phyloP scores from a whole-genome alignment of 1,140 invertebrate genomes.

The Littorina saxatilis region DNA sequence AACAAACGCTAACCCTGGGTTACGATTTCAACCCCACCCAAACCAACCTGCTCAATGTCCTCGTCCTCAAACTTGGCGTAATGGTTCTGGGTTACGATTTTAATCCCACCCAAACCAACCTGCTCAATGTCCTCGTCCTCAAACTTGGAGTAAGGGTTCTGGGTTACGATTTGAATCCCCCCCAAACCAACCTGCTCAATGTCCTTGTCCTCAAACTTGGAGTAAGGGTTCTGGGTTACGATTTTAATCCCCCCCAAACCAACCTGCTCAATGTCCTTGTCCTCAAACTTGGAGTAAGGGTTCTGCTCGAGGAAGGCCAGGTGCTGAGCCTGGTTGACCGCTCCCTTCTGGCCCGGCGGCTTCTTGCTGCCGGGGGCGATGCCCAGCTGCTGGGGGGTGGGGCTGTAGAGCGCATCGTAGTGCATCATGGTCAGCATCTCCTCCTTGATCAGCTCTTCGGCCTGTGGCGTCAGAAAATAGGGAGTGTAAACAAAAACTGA shows the following conservation, averaged over 20 bases:
- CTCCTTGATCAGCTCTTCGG: slow-evolving; percentile 97
- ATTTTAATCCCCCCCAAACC: slow-evolving; percentile 41
- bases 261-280: slow-evolving; percentile 84
- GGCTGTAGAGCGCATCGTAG: slow-evolving; percentile 83
- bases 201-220: slow-evolving; percentile 84
- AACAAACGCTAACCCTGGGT: too few relatives aligned
- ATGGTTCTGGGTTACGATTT: too few relatives aligned
- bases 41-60: too few relatives aligned
- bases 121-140: too few relatives aligned
- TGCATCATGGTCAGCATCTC: slow-evolving; percentile 98
- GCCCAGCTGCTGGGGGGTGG: slow-evolving; percentile 74
- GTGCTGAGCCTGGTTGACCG: slow-evolving; percentile 82
- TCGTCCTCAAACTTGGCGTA: too few relatives aligned
- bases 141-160: too few relatives aligned
- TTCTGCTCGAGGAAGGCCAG: slow-evolving; percentile 89
- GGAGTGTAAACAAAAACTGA: too few relatives aligned
- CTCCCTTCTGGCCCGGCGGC: slow-evolving; percentile 69
- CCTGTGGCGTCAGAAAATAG: too few relatives aligned
- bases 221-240: slow-evolving; percentile 89
- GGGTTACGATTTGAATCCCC: not conserved
- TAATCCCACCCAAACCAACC: too few relatives aligned
- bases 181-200: slow-evolving; percentile 80
- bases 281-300: slow-evolving; percentile 86
- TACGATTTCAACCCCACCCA: too few relatives aligned
- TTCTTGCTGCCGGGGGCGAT: slow-evolving; percentile 64